Evolutionary conservation across 2,888 invertebrate species (phyloP), one percentile per base, ranked within the genome.

Genomic region (Andrena fulva): DNA sequence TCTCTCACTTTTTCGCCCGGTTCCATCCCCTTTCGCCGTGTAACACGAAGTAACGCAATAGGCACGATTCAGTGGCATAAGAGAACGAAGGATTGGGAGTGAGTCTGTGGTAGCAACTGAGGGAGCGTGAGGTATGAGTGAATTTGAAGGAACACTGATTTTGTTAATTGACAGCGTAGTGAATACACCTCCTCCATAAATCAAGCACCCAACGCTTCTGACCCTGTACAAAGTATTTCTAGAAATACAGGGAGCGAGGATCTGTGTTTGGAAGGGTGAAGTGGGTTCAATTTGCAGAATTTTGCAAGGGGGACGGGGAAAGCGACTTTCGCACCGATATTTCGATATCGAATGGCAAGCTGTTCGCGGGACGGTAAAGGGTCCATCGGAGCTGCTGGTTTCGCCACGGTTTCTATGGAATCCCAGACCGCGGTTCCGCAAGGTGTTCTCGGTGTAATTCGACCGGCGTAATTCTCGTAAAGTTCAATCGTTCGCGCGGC

Each of bases 381-480:
- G 71, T 74, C 75, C 78, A 70, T 72, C 74, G 80, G 70, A 54
- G 76, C 66, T 66, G 74, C 77, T 56, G 78, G n/a, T 85, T 82
- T 73, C 69, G 31, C 31, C 71, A 42, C 69, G 52, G 75, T 64
- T 35, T 66, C 82, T 75, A 71, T 85, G 59, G 77, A 52, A 69
- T 75, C 60, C 56, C 50, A 50, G 67, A 33, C 68, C 68, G 80
- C 75, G 88, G 82, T 85, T 73, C 79, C 69, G 83, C 78, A 77
- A 85, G 82, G 80, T 88, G 83, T 88, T 88, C 86, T 64, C 85
- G 69, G 64, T 86, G 85, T 86, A 88, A 86, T 86, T 88, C 88
- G 79, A 71, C 35, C 60, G 77, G 69, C 76, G 87, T 82, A 76
- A 82, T 88, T 88, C 87, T 83, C 86, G 83, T 88, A 88, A 88